Conservation (phyloP, 2,888 invertebrate species). For the Tinea pellionella region DNA sequence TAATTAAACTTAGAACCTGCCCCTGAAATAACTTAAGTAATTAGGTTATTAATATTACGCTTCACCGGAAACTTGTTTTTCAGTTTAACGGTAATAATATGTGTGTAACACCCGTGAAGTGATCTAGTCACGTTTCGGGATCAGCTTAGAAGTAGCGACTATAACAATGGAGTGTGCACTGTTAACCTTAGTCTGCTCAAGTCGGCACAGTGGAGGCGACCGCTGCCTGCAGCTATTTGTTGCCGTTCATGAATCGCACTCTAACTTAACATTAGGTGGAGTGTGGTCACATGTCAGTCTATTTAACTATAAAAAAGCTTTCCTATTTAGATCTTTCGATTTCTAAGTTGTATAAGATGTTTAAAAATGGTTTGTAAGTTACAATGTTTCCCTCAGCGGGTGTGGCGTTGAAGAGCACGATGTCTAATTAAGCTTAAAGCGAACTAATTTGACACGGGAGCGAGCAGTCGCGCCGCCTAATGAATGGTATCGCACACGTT, state of each 20-base stretch:
- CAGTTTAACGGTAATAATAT: constrained; percentile 2
- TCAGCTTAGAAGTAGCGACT: too few relatives aligned
- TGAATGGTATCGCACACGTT: constrained; percentile 68
- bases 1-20: constrained; percentile 40
- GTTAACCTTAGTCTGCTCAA: too few relatives aligned
- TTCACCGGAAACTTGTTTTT: constrained; percentile 9
- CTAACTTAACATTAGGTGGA: too few relatives aligned
- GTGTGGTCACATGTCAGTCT: too few relatives aligned
- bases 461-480: constrained; percentile 48
- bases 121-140: too few relatives aligned
- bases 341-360: not conserved
- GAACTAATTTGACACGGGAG: constrained; percentile 64
- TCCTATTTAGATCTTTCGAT: not conserved
- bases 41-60: constrained; percentile 12
- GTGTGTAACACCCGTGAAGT: too few relatives aligned
- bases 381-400: not conserved
- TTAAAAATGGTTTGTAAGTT: not conserved
- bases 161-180: too few relatives aligned
- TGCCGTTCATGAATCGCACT: too few relatives aligned
- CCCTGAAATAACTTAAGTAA: constrained; percentile 11
- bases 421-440: constrained; percentile 58
- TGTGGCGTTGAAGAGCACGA: constrained; percentile 4
- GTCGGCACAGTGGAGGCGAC: too few relatives aligned
- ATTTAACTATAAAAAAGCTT: too few relatives aligned
- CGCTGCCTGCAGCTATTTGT: too few relatives aligned